A percentile compares a stretch with the other conserved stretches of the same genome.
Conservation (phyloP, 2,888 invertebrate genomes). For the Sphaerophoria taeniata region DNA sequence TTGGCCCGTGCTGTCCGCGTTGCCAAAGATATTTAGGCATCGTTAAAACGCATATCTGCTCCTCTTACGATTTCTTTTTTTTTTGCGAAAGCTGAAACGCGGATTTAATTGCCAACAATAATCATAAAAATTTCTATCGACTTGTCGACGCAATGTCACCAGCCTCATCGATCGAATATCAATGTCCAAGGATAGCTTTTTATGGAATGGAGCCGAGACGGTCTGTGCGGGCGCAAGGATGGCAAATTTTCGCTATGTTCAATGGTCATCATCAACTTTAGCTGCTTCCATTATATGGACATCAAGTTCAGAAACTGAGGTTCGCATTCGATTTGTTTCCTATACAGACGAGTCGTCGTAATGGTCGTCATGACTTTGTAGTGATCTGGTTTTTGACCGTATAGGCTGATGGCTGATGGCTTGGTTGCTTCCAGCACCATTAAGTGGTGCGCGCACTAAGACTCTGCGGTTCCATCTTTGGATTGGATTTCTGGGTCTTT, state of each 20-base stretch:
- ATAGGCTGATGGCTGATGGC: conserved; percentile 9
- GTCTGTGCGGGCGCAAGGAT: conserved; percentile 18
- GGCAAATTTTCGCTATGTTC: conserved; percentile 6
- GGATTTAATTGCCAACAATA: conserved; percentile 72
- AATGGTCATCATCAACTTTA: conserved; percentile 14
- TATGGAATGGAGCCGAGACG: conserved; percentile 4
- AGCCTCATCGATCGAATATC: conserved; percentile 69
- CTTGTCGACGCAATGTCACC: conserved; percentile 64
- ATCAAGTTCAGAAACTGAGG: conserved; percentile 42
- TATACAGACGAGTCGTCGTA: conserved; percentile 7
- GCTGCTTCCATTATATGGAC: conserved; percentile 45
- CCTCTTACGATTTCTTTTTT: conserved; percentile 45
- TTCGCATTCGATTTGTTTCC: conserved; percentile 15
- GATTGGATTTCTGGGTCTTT: conserved; percentile 65
- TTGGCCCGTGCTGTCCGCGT: conserved; percentile 48
- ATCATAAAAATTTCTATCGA: conserved; percentile 70
- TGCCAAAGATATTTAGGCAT: conserved; percentile 52
- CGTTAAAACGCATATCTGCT: conserved; percentile 52
- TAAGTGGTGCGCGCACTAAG: conserved; percentile 41
- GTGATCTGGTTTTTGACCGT: conserved; percentile 62
- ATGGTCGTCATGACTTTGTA: conserved; percentile 17
- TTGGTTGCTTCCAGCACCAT: conserved; percentile 1
- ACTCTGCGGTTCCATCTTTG: conserved; percentile 74
- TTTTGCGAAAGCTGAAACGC: conserved; percentile 49
- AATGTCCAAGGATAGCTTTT: conserved; percentile 58